phyloP scores from a whole-genome alignment of 2,888 invertebrate species.

The Leptopilina syphax region DNA sequence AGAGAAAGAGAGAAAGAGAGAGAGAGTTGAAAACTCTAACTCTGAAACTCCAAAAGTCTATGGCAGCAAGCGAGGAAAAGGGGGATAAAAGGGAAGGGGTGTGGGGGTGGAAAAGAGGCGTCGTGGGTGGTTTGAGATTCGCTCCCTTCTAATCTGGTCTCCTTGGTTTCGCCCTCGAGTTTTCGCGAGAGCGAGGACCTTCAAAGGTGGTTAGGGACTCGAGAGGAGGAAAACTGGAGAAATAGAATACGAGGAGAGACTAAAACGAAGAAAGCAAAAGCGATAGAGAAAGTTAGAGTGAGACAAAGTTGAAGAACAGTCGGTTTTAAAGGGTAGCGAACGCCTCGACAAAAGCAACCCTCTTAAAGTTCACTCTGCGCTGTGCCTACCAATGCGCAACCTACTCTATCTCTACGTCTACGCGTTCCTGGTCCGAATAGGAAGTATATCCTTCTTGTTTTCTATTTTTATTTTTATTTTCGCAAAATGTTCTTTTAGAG shows the following conservation, averaged over 20 bases:
- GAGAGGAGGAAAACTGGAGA: constrained; percentile 55
- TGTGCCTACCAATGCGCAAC: constrained; percentile 70
- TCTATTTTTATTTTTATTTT: not conserved
- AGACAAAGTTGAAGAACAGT: constrained; percentile 54
- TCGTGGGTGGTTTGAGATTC: constrained; percentile 66
- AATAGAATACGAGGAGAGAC: constrained; percentile 46
- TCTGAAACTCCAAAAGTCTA: constrained; percentile 57
- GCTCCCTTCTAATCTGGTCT: constrained; percentile 75
- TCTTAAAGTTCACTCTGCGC: constrained; percentile 72
- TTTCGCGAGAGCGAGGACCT: constrained; percentile 63
- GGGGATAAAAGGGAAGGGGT: not conserved
- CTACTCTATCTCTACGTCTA: constrained; percentile 49
- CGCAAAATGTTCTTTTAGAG: not conserved
- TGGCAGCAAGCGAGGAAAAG: constrained; percentile 43
- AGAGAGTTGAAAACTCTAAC: constrained; percentile 62
- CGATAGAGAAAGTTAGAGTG: constrained; percentile 53
- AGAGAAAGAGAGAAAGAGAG: constrained; percentile 61
- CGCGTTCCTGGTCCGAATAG: constrained; percentile 53
- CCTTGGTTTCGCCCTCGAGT: constrained; percentile 75
- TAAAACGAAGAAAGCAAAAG: constrained; percentile 26
- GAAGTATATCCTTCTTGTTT: constrained; percentile 45
- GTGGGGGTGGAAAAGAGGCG: constrained; percentile 22
- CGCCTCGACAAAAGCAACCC: constrained; percentile 69
- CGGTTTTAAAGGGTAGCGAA: constrained; percentile 73
- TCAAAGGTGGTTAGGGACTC: constrained; percentile 50